Percentiles rank a stretch among this genome's conserved stretches.
These are phyloP conservation scores for Anoplophora glabripennis DNA, from an alignment of 1,140 invertebrate genomes.

Conservation along the genomic window DNA sequence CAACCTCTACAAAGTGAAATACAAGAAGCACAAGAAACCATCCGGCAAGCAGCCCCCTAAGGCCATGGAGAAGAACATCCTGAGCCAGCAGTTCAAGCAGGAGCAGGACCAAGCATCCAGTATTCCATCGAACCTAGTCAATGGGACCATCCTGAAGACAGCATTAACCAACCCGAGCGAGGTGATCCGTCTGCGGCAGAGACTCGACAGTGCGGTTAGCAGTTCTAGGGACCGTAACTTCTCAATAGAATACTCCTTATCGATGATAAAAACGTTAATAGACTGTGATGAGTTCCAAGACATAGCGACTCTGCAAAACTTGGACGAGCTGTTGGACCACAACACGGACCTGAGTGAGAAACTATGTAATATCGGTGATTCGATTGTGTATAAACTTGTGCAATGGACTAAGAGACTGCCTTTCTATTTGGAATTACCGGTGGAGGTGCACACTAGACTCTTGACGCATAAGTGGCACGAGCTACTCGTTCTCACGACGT, in stretches of 20 bases:
- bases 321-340: constrained; percentile 86
- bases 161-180: constrained; percentile 91
- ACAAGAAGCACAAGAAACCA: constrained; percentile 94
- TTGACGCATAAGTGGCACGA: constrained; percentile 98
- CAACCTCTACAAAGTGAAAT: constrained; percentile 98
- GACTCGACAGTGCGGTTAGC: constrained; percentile 80
- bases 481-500: constrained; percentile 88
- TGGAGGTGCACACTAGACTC: constrained; percentile 90
- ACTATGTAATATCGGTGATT: constrained; percentile 91
- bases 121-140: constrained; percentile 71
- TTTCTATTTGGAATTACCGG: constrained; percentile 92
- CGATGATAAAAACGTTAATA: constrained; percentile 86
- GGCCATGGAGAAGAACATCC: constrained; percentile 39
- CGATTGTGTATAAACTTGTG: constrained; percentile 94
- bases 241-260: constrained; percentile 74
- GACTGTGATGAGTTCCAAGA: constrained; percentile 95
- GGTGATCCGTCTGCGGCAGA: constrained; percentile 81
- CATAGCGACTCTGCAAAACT: constrained; percentile 85
- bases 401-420: constrained; percentile 97
- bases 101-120: constrained; percentile 50
- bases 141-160: constrained; percentile 90
- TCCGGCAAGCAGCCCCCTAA: constrained; percentile 51
- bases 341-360: constrained; percentile 89
- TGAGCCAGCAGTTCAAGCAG: constrained; percentile 39
- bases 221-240: constrained; percentile 80